Evolutionary conservation across 23 tunicate genomes (phyloP).

Genomic region (Oikopleura albicans): DNA sequence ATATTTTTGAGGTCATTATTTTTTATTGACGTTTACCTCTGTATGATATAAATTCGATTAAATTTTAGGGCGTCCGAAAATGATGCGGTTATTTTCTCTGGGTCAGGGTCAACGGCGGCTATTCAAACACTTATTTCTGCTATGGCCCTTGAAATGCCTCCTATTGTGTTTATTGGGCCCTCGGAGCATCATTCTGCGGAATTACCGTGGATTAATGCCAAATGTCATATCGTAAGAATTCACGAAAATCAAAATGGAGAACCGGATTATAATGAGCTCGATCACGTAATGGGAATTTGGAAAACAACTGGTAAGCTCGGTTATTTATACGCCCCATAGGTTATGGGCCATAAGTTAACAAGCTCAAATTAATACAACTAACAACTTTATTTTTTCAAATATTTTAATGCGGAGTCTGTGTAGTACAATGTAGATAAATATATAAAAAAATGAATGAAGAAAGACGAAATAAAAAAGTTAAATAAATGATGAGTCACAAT

Average conservation of each 20-base stretch:
- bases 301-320: background rate
- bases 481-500: too few relatives aligned
- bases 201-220: conserved; percentile 44
- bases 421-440: too few relatives aligned
- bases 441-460: too few relatives aligned
- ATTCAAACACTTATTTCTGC: conserved; percentile 61
- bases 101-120: conserved; percentile 79
- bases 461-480: too few relatives aligned
- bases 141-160: conserved; percentile 29
- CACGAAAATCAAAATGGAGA: background rate
- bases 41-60: too few relatives aligned
- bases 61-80: conserved; percentile 60
- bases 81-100: conserved; percentile 92
- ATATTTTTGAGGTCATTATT: too few relatives aligned
- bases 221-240: background rate
- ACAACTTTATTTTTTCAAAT: too few relatives aligned
- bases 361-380: too few relatives aligned
- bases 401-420: too few relatives aligned
- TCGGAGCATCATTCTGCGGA: conserved; percentile 92
- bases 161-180: conserved; percentile 86
- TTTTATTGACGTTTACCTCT: too few relatives aligned
- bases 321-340: too few relatives aligned
- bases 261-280: conserved; percentile 8
- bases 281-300: background rate
- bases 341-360: too few relatives aligned